Percentiles rank a stretch among this genome's conserved stretches.
phyloP scores from a whole-genome alignment of 2,888 invertebrate genomes.

The Pardosa pseudoannulata region DNA sequence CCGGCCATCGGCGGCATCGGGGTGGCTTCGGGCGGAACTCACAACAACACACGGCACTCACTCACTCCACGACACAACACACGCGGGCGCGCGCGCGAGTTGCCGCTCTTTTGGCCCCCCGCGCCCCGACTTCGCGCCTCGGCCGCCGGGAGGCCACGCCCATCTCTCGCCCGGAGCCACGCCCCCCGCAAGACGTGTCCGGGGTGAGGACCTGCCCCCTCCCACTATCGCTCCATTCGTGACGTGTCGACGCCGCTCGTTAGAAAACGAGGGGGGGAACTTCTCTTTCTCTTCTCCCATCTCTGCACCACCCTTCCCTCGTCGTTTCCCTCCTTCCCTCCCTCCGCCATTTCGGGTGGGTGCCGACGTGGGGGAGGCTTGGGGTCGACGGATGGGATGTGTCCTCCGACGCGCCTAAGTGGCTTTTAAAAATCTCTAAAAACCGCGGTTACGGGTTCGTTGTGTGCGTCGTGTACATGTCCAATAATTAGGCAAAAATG shows the following conservation, averaged over 20 bases:
- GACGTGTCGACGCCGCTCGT: background rate
- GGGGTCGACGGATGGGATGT: background rate
- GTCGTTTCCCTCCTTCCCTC: too few relatives aligned
- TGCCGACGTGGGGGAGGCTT: background rate
- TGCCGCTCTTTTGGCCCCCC: background rate
- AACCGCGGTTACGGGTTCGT: background rate
- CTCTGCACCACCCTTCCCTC: background rate
- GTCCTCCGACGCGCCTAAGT: constrained; percentile 2
- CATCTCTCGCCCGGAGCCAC: background rate
- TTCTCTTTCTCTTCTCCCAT: too few relatives aligned
- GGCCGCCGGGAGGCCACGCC: background rate
- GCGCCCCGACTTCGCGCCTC: background rate
- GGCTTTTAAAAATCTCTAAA: background rate
- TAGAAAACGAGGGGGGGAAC: too few relatives aligned
- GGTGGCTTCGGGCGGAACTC: constrained; percentile 2
- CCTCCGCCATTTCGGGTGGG: background rate
- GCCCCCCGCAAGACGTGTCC: background rate
- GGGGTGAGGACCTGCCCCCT: background rate
- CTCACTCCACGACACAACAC: background rate
- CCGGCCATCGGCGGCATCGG: constrained; percentile 71
- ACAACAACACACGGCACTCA: background rate
- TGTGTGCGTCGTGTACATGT: too few relatives aligned
- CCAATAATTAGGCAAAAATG: too few relatives aligned
- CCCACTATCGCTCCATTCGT: background rate
- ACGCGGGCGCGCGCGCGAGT: background rate